phyloP scores from a whole-genome alignment of 2,888 invertebrate species.

The Linnaemya vulpina region DNA sequence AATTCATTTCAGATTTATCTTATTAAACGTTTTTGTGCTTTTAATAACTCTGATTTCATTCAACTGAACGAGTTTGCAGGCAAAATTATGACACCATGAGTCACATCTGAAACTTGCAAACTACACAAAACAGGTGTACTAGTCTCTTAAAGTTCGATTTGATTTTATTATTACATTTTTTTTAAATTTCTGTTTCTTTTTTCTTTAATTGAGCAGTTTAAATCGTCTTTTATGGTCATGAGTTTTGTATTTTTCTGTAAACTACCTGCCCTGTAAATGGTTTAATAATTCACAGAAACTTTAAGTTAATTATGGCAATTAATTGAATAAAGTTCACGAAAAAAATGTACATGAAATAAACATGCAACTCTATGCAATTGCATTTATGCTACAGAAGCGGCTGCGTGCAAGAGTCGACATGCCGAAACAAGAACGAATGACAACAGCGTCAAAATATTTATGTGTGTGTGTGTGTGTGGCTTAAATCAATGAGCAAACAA shows the following conservation, averaged over 20 bases:
- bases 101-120: conserved; percentile 32
- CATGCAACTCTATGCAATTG: not conserved
- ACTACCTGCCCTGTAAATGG: not conserved
- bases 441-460: conserved; percentile 17
- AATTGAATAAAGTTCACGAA: conserved; percentile 11
- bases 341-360: not conserved
- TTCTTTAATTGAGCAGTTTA: conserved; percentile 25
- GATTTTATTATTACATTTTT: not conserved
- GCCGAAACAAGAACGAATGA: not conserved
- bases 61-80: conserved; percentile 8
- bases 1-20: conserved; percentile 51
- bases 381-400: not conserved
- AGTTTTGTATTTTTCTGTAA: conserved; percentile 5
- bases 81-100: conserved; percentile 34
- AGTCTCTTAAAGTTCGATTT: conserved; percentile 1
- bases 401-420: not conserved
- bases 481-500: not conserved
- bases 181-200: not conserved
- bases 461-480: no score
- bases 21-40: conserved; percentile 36
- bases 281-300: conserved; percentile 30
- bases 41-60: conserved; percentile 43
- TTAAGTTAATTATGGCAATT: conserved; percentile 38
- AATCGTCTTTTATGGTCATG: conserved; percentile 42
- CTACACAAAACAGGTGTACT: not conserved